Base-by-base conservation (phyloP, 2,797 vertebrate genomes). In the Odontamblyopus rebecca region DNA sequence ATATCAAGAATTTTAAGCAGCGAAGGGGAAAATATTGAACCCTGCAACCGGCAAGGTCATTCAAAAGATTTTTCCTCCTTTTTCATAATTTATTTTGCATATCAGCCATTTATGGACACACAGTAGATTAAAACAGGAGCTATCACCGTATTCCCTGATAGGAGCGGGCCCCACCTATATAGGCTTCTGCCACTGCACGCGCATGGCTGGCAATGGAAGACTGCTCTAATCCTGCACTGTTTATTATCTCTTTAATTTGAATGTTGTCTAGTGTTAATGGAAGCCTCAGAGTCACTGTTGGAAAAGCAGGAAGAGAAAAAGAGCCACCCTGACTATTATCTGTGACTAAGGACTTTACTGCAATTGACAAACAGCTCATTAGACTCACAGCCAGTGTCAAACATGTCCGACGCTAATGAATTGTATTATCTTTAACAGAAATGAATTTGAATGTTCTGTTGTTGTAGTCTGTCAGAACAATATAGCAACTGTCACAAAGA, bases 41-140 rank as follows among this genome's bases (percentile, higher is more conserved):
- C 85, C 94, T 93, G 84, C 88, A 85, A 93, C 76, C 75, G 91
- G 89, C 95, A 95, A 96, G 94, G 94, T 95, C 95, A 93, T 90
- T 90, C 64, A 90, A 85, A 92, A 96, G 94, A 96, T 90, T 89
- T 91, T 80, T 76, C 78, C 23, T 88, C 86, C 81, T 62, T 84
- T 83, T 81, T 93, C 91, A 89, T 91, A 89, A 91, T 92, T 92
- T 93, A 92, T 92, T 93, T 92, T 89, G 91, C 93, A 93, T 93
- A 93, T 93, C 90, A 90, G 89, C 84, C 89, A 86, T 90, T 67
- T 75, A 76, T 78, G 89, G 91, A 94, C 91, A 88, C 82, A 72
- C 82, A 84, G 87, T 82, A 93, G 93, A 94, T 94, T 93, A 93
- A 91, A 91, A 84, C 74, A 89, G 85, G 84, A 76, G 89, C 88